A percentile compares a stretch with the other conserved stretches of the same genome.
phyloP scores from a whole-genome alignment of 2,113 vertebrate genomes.

The Tiliqua scincoides region DNA sequence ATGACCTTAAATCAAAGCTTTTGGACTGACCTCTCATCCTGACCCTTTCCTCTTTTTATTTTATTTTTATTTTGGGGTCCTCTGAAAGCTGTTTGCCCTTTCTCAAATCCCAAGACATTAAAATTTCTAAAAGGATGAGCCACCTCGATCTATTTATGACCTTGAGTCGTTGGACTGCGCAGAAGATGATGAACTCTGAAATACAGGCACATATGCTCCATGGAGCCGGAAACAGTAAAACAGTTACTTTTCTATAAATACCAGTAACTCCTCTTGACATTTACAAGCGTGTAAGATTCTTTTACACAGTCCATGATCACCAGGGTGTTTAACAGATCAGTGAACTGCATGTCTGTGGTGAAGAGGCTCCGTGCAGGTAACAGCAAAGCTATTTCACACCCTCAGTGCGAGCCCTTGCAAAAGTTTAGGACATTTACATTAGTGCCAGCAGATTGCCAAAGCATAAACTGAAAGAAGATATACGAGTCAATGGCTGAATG shows the following conservation, averaged over 20 bases:
- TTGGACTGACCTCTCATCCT: not conserved
- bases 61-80: conserved; percentile 9
- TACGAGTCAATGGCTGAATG: conserved; percentile 54
- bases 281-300: conserved; percentile 73
- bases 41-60: conserved; percentile 4
- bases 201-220: conserved; percentile 65
- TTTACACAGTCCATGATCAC: conserved; percentile 57
- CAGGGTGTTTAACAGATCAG: conserved; percentile 57
- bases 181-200: conserved; percentile 60
- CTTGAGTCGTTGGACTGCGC: conserved; percentile 67
- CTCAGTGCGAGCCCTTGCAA: conserved; percentile 27
- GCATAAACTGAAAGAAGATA: conserved; percentile 46
- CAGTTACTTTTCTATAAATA: conserved; percentile 76
- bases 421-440: conserved; percentile 52
- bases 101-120: conserved; percentile 28
- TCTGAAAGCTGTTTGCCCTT: conserved; percentile 59
- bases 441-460: conserved; percentile 42
- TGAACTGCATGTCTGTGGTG: conserved; percentile 46
- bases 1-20: not conserved
- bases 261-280: conserved; percentile 78
- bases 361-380: conserved; percentile 34
- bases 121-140: conserved; percentile 59
- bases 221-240: conserved; percentile 73
- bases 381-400: conserved; percentile 25
- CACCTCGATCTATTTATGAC: conserved; percentile 76